A percentile compares a stretch with the other conserved stretches of the same genome.
Evolutionary conservation across 2,113 vertebrate genomes (phyloP).

Genomic region (Etheostoma cragini): DNA sequence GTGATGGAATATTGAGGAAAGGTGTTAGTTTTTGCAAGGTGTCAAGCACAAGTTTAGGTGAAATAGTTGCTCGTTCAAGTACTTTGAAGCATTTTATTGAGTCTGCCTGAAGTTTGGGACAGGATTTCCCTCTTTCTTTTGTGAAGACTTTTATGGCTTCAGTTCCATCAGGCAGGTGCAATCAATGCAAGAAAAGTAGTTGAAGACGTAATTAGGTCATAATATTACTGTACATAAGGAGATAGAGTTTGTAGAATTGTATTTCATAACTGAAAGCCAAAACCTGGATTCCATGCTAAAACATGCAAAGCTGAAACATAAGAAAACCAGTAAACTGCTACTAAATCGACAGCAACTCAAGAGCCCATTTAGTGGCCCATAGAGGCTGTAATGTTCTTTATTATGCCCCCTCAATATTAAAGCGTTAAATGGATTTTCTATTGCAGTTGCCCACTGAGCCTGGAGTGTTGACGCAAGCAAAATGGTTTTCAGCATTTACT

Average conservation of each 20-base stretch:
- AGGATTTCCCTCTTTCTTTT: neutral
- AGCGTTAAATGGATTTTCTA: accelerated
- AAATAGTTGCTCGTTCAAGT: conserved; percentile 45
- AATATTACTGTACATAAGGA: neutral
- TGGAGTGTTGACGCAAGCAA: neutral
- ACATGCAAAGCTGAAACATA: conserved; percentile 43
- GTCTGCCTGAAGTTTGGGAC: neutral
- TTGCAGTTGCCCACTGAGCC: neutral
- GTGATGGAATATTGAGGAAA: conserved; percentile 85
- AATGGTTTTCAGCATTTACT: neutral
- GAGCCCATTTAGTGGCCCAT: neutral
- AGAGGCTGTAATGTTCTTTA: neutral
- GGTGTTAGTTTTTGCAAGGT: conserved; percentile 87
- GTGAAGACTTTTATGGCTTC: neutral
- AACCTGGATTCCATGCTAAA: conserved; percentile 39
- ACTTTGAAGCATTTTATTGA: conserved; percentile 41
- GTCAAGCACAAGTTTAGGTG: conserved; percentile 57
- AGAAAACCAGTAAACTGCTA: neutral
- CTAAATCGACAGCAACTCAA: neutral
- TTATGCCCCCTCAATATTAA: neutral
- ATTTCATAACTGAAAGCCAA: conserved; percentile 9
- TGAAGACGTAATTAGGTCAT: conserved; percentile 26
- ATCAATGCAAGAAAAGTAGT: conserved; percentile 53
- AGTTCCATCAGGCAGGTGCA: conserved; percentile 33
- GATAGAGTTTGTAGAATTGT: neutral